A percentile compares a stretch with the other conserved stretches of the same genome.
Conservation (phyloP, 1,140 invertebrate species). For the Drosophila simulans region DNA sequence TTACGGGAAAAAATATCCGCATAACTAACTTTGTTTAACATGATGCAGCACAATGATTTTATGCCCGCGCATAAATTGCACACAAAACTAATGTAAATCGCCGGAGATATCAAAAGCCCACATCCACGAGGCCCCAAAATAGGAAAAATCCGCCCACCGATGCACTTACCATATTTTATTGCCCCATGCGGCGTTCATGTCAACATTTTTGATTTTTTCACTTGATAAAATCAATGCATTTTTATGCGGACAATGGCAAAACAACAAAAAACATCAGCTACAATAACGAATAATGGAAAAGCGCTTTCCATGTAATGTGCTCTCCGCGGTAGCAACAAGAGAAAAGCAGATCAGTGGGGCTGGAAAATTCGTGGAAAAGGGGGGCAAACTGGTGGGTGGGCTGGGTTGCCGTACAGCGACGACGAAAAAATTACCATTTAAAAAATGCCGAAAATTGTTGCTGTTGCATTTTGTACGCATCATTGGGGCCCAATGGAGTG, state of each 20-base stretch:
- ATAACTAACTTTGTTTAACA: conserved; percentile 32
- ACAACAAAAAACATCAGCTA: conserved; percentile 35
- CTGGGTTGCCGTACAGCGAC: conserved; percentile 18
- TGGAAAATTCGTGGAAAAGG: background rate
- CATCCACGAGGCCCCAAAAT: background rate
- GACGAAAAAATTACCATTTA: conserved; percentile 73
- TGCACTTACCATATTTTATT: conserved; percentile 57
- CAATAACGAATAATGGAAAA: conserved; percentile 27
- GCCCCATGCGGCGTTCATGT: conserved; percentile 51
- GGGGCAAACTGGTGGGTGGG: background rate
- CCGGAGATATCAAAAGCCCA: conserved; percentile 21
- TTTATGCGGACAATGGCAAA: conserved; percentile 60
- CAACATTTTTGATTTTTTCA: conserved; percentile 79
- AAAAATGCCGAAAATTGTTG: conserved; percentile 78
- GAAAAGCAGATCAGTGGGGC: conserved; percentile 12
- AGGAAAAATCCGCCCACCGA: conserved; percentile 14
- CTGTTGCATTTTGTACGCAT: conserved; percentile 82
- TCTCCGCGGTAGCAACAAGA: conserved; percentile 39
- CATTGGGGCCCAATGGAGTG: conserved; percentile 82
- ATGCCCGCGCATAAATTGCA: conserved; percentile 42
- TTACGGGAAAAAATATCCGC: conserved; percentile 5
- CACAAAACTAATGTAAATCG: conserved; percentile 52
- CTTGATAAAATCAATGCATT: conserved; percentile 77
- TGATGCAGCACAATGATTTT: conserved; percentile 24
- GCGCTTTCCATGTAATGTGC: conserved; percentile 63